These are phyloP conservation scores for Mechanitis mazaeus DNA, from an alignment of 2,888 invertebrate species.

Conservation along the genomic window DNA sequence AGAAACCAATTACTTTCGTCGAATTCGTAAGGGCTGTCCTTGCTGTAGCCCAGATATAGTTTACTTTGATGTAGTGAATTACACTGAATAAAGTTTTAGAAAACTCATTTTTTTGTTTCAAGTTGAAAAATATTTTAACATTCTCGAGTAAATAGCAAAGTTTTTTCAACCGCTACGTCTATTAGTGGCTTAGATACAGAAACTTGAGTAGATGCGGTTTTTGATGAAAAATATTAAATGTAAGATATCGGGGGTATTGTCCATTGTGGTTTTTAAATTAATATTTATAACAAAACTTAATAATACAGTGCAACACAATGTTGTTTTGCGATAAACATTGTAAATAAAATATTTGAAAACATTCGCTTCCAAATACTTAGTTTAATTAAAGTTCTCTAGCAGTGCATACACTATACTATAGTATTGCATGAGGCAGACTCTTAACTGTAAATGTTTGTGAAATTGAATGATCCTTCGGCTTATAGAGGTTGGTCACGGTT, in stretches of 20 bases:
- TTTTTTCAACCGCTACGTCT: constrained; percentile 55
- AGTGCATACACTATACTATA: neutral
- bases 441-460: constrained; percentile 17
- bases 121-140: constrained; percentile 10
- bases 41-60: too few relatives aligned
- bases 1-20: too few relatives aligned
- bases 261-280: constrained; percentile 29
- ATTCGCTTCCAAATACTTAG: too few relatives aligned
- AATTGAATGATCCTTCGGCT: constrained; percentile 2
- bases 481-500: constrained; percentile 6
- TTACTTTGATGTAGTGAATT: too few relatives aligned
- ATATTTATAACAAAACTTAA: neutral
- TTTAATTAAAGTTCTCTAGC: too few relatives aligned
- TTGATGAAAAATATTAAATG: constrained; percentile 49
- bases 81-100: too few relatives aligned
- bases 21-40: too few relatives aligned
- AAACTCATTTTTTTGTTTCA: too few relatives aligned
- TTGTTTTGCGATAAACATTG: too few relatives aligned
- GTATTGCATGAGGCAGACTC: constrained; percentile 1
- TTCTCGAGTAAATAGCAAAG: constrained; percentile 30
- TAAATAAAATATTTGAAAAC: too few relatives aligned
- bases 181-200: constrained; percentile 59
- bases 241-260: constrained; percentile 37
- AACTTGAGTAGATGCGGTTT: constrained; percentile 52
- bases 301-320: too few relatives aligned